phyloP scores from a whole-genome alignment of 2,888 invertebrate genomes.

The Colostygia pectinataria region DNA sequence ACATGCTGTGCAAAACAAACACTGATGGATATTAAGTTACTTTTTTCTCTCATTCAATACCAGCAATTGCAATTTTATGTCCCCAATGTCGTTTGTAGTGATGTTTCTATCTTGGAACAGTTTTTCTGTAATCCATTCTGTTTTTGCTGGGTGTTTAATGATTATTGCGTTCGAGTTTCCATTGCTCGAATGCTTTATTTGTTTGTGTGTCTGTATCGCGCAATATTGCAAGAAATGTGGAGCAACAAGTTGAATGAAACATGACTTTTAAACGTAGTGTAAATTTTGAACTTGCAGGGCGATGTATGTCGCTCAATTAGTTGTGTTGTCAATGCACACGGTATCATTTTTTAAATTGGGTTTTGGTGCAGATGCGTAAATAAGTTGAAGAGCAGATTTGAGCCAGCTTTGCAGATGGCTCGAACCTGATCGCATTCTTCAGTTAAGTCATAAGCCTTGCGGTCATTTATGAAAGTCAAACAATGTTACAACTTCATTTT shows the following conservation, averaged over 20 bases:
- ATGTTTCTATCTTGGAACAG: conserved; percentile 60
- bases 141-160: conserved; percentile 39
- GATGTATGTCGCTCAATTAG: too few relatives aligned
- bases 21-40: conserved; percentile 40
- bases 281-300: too few relatives aligned
- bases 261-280: too few relatives aligned
- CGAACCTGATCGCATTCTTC: too few relatives aligned
- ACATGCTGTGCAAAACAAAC: conserved; percentile 63
- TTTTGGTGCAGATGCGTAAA: too few relatives aligned
- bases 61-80: conserved; percentile 53
- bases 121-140: conserved; percentile 38
- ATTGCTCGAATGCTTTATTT: conserved; percentile 32
- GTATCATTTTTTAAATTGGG: too few relatives aligned
- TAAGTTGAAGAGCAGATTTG: too few relatives aligned
- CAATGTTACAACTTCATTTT: too few relatives aligned
- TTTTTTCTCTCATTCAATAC: conserved; percentile 56
- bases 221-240: background rate
- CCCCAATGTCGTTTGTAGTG: conserved; percentile 57
- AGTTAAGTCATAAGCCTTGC: too few relatives aligned
- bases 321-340: too few relatives aligned
- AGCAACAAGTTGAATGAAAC: background rate
- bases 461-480: too few relatives aligned
- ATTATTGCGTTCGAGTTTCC: conserved; percentile 37
- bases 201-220: conserved; percentile 10
- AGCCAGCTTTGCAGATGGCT: too few relatives aligned